A percentile compares a stretch with the other conserved stretches of the same genome.
phyloP scores from a whole-genome alignment of 2,113 vertebrate species.

The Elephas maximus region DNA sequence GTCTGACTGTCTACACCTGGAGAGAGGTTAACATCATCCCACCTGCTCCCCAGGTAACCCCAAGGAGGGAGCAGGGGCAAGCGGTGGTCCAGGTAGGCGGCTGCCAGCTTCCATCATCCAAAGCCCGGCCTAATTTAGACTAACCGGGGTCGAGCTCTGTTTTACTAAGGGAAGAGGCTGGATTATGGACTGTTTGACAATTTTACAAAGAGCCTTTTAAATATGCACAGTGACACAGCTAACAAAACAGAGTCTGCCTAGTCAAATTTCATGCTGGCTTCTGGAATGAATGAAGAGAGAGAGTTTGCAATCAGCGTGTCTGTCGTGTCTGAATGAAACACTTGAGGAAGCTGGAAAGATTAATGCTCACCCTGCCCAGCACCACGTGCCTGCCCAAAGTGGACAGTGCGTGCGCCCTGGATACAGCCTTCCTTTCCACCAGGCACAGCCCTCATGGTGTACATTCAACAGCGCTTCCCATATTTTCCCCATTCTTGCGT shows the following conservation, averaged over 20 bases:
- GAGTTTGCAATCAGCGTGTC: not conserved
- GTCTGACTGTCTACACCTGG: not conserved
- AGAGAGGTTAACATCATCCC: not conserved
- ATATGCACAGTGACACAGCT: not conserved
- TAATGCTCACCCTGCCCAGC: accelerated
- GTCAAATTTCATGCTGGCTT: not conserved
- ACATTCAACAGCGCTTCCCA: accelerated
- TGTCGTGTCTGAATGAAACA: not conserved
- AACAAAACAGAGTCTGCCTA: not conserved
- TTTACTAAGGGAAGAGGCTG: not conserved
- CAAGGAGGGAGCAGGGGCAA: not conserved
- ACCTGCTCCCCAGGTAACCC: not conserved
- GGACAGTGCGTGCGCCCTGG: accelerated
- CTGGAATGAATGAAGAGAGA: not conserved
- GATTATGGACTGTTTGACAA: not conserved
- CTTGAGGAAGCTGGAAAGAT: not conserved
- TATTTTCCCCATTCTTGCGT: accelerated
- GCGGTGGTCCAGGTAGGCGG: not conserved
- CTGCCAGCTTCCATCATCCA: not conserved
- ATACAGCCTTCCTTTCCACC: not conserved
- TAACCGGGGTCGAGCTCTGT: not conserved
- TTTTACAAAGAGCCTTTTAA: constrained; percentile 11
- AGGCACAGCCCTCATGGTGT: not conserved
- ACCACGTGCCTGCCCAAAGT: accelerated
- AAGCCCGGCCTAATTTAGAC: not conserved